A percentile compares a stretch with the other conserved stretches of the same genome.
Evolutionary conservation across 1,140 invertebrate genomes (phyloP).

Genomic region (Chlorops oryzae): DNA sequence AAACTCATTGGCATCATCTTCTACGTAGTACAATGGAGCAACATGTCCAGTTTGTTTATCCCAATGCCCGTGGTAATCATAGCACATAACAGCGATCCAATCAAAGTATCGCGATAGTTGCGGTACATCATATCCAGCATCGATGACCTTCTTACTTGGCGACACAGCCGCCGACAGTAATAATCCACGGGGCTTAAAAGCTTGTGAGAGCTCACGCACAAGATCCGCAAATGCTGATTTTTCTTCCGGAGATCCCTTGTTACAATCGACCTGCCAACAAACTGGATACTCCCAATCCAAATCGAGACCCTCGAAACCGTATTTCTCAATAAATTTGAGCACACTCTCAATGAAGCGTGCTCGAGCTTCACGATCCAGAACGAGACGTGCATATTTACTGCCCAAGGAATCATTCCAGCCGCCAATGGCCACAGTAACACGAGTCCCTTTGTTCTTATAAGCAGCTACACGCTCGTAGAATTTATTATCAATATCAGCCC

Average conservation of each 20-base stretch:
- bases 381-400: conserved; percentile 75
- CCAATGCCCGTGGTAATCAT: conserved; percentile 87
- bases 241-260: conserved; percentile 66
- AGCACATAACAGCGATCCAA: conserved; percentile 87
- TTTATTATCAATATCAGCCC: conserved; percentile 63
- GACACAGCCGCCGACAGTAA: conserved; percentile 78
- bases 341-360: conserved; percentile 67
- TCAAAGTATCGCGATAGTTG: conserved; percentile 64
- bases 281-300: conserved; percentile 82
- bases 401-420: conserved; percentile 82
- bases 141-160: conserved; percentile 73
- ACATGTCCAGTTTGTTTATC: conserved; percentile 84
- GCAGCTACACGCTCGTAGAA: conserved; percentile 78
- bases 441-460: conserved; percentile 51
- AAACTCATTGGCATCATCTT: conserved; percentile 64
- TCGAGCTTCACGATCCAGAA: conserved; percentile 67
- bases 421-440: conserved; percentile 62
- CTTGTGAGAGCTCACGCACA: conserved; percentile 62
- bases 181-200: conserved; percentile 64
- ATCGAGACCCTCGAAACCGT: conserved; percentile 79
- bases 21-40: conserved; percentile 70
- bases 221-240: conserved; percentile 67
- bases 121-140: conserved; percentile 74
- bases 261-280: conserved; percentile 71
- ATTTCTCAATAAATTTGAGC: conserved; percentile 68